phyloP scores from a whole-genome alignment of 1,140 invertebrate species.

The Meteorus sp. region DNA sequence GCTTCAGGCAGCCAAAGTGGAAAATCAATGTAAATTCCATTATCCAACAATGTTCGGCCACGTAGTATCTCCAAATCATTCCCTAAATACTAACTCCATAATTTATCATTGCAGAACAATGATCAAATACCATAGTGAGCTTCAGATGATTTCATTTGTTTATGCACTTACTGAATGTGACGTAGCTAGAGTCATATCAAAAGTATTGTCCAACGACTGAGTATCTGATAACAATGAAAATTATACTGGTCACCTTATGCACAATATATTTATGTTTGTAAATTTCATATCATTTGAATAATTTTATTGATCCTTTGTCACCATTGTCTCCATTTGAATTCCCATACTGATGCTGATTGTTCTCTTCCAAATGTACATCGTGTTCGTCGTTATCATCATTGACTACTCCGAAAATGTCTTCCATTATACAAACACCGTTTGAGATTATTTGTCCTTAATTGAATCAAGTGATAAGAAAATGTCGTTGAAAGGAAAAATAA shows the following conservation, averaged over 20 bases:
- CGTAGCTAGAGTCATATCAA: conserved; percentile 58
- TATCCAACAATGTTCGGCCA: conserved; percentile 66
- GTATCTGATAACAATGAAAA: conserved; percentile 22
- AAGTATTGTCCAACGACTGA: conserved; percentile 38
- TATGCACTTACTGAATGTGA: conserved; percentile 59
- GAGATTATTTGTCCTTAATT: too few relatives aligned
- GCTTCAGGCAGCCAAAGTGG: conserved; percentile 65
- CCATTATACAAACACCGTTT: too few relatives aligned
- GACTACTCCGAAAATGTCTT: background rate
- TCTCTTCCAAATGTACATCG: too few relatives aligned
- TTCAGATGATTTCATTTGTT: background rate
- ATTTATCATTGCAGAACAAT: conserved; percentile 1
- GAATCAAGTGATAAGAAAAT: too few relatives aligned
- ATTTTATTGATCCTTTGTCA: background rate
- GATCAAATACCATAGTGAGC: background rate
- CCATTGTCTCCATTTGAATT: background rate
- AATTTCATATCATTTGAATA: background rate
- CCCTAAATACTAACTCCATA: conserved; percentile 64
- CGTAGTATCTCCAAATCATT: conserved; percentile 65
- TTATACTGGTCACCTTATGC: conserved; percentile 20
- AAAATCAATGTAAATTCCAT: conserved; percentile 55
- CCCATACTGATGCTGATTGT: background rate
- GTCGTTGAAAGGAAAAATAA: too few relatives aligned
- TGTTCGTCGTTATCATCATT: background rate
- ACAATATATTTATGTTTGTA: conserved; percentile 27